A percentile compares a stretch with the other conserved stretches of the same genome.
Evolutionary conservation across 2,797 vertebrate species (phyloP).

Genomic region (Dendrocincla tyrannina): DNA sequence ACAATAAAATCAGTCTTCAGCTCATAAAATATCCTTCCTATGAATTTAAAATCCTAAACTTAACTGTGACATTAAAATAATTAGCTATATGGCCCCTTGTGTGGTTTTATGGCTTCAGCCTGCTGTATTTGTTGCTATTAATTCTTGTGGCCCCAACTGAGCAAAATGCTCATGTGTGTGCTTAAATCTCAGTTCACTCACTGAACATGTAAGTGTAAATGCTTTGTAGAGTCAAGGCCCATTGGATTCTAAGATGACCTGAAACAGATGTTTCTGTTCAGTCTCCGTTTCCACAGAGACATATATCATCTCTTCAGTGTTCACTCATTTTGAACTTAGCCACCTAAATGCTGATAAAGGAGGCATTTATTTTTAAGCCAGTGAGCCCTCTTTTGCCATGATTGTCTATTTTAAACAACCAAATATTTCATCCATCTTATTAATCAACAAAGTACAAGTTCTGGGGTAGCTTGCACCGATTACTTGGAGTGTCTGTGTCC

Average conservation of each 20-base stretch:
- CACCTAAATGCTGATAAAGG: background rate
- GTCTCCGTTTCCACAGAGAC: background rate
- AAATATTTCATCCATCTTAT: background rate
- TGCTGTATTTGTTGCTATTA: background rate
- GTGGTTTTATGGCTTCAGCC: background rate
- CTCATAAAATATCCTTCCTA: background rate
- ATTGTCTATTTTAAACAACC: background rate
- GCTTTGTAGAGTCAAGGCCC: background rate
- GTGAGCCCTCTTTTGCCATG: background rate
- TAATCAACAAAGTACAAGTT: background rate
- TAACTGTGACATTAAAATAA: background rate
- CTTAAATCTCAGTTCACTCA: background rate
- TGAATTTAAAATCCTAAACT: background rate
- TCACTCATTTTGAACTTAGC: background rate
- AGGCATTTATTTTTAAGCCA: background rate
- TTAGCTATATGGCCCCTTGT: background rate
- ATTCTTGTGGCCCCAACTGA: background rate
- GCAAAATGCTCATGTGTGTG: background rate
- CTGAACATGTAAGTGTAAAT: background rate
- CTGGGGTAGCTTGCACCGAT: background rate
- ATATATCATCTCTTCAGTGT: background rate
- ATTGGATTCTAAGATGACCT: background rate
- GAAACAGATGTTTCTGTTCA: slow-evolving; percentile 13
- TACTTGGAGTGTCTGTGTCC: background rate
- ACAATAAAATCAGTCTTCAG: background rate